A percentile compares a stretch with the other conserved stretches of the same genome.
phyloP scores from a whole-genome alignment of 2,797 vertebrate genomes.

The Spinus olivaceus region DNA sequence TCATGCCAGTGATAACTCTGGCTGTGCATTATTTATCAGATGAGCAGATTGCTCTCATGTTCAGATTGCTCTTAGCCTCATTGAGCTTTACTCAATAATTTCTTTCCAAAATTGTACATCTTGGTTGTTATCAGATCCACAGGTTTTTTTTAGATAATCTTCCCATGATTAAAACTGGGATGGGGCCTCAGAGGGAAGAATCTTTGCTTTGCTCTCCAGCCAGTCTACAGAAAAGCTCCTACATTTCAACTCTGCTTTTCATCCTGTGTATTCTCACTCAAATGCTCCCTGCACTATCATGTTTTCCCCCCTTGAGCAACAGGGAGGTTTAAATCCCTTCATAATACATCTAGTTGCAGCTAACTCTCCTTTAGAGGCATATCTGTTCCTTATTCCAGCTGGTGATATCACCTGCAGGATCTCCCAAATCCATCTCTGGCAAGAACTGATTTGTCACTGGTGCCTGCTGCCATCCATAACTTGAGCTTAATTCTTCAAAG shows the following conservation, averaged over 20 bases:
- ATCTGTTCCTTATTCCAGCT: background rate
- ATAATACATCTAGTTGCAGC: slow-evolving; percentile 4
- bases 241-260: background rate
- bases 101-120: accelerated
- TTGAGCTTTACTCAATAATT: background rate
- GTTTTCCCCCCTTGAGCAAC: accelerated
- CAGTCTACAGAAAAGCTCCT: background rate
- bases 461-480: background rate
- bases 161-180: background rate
- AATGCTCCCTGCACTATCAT: background rate
- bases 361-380: background rate
- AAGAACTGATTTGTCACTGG: slow-evolving; percentile 16
- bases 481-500: background rate
- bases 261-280: background rate
- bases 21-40: background rate
- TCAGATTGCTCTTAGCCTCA: background rate
- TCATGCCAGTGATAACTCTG: background rate
- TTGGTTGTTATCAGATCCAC: background rate
- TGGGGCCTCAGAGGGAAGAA: accelerated
- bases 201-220: background rate
- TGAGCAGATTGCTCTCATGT: background rate
- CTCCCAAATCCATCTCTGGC: slow-evolving; percentile 30
- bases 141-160: background rate
- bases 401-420: slow-evolving; percentile 2
- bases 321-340: slow-evolving; percentile 16